phyloP scores from a whole-genome alignment of 2,113 vertebrate genomes.

The Poeciliopsis retropinna region DNA sequence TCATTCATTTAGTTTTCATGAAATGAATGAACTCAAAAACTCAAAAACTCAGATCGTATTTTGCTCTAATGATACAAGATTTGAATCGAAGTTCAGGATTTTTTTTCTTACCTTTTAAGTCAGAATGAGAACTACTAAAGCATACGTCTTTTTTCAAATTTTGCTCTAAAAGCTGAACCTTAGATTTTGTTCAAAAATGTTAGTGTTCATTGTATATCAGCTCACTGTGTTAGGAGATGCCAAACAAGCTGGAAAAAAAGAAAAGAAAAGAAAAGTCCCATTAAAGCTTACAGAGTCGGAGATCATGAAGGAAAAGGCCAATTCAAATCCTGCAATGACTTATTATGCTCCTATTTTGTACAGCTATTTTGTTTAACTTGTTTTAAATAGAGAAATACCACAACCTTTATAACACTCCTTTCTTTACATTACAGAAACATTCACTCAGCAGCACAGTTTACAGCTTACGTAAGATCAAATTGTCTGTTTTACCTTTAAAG shows the following conservation, averaged over 20 bases:
- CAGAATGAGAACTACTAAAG: no score
- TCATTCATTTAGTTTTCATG: no score
- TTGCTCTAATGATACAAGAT: no score
- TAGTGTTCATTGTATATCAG: constrained; percentile 24
- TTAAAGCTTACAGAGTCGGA: constrained; percentile 14
- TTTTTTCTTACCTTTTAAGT: no score
- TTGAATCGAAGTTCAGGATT: no score
- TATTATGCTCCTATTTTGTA: constrained; percentile 5
- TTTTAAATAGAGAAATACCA: neutral
- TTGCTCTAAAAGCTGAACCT: neutral
- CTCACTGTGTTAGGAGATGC: neutral
- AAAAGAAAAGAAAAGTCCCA: constrained; percentile 10
- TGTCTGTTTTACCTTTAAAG: neutral
- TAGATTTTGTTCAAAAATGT: constrained; percentile 5
- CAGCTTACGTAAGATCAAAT: neutral
- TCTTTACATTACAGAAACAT: neutral
- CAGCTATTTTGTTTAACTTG: constrained; percentile 4
- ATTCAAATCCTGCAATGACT: constrained; percentile 17
- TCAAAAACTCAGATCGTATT: no score
- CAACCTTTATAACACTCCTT: neutral
- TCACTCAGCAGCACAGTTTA: neutral
- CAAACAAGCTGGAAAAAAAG: constrained; percentile 28
- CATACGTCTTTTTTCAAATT: no score
- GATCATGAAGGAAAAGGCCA: constrained; percentile 3
- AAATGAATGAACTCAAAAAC: no score